Evolutionary conservation across 2,113 vertebrate genomes (phyloP).

Genomic region (Sorex araneus): DNA sequence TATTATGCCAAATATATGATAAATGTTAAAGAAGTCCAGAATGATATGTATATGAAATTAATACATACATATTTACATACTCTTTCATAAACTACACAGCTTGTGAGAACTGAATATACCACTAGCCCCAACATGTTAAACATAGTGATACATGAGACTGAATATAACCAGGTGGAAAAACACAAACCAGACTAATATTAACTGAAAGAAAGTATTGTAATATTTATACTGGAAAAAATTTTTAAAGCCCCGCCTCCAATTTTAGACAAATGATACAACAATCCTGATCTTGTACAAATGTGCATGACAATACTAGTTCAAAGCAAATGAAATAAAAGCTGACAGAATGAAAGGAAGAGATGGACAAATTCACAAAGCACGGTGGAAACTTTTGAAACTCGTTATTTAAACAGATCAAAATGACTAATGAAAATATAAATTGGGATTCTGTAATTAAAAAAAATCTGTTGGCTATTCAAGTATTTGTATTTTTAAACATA

Average conservation of each 20-base stretch:
- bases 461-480: background rate
- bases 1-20: background rate
- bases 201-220: background rate
- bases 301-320: background rate
- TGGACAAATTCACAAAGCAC: background rate
- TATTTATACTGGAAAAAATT: constrained; percentile 30
- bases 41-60: background rate
- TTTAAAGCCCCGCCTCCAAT: background rate
- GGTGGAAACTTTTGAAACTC: background rate
- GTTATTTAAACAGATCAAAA: background rate
- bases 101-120: too few relatives aligned
- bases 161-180: constrained; percentile 47
- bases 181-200: background rate
- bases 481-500: background rate
- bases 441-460: background rate
- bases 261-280: background rate
- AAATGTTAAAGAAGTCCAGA: background rate
- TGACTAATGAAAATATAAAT: background rate
- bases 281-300: background rate
- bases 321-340: background rate
- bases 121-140: background rate
- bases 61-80: too few relatives aligned
- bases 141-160: background rate
- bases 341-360: constrained; percentile 34
- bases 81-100: too few relatives aligned